Evolutionary conservation across 2,113 vertebrate genomes (phyloP).

Genomic region (Pholis gunnellus): DNA sequence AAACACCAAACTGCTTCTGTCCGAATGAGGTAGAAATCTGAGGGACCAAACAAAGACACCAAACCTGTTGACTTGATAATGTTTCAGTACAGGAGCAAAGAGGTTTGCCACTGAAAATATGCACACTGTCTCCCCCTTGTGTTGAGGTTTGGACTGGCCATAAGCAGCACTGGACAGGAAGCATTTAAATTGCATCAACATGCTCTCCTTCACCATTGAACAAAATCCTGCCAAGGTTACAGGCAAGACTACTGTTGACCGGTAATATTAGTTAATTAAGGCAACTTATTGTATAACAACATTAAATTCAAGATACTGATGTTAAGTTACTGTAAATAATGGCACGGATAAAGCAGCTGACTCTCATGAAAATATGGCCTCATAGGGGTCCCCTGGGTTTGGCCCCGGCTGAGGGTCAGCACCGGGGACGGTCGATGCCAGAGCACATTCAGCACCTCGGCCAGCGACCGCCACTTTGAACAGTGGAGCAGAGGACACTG

Average conservation of each 20-base stretch:
- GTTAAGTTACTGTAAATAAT: neutral
- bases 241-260: neutral
- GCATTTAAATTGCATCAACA: neutral
- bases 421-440: slow-evolving; percentile 11
- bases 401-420: slow-evolving; percentile 8
- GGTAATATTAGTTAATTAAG: neutral
- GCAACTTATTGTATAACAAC: neutral
- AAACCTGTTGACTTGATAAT: neutral
- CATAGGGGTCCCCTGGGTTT: neutral
- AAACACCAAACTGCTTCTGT: neutral
- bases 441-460: slow-evolving; percentile 5
- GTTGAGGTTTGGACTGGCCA: slow-evolving; percentile 42
- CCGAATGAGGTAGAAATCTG: neutral
- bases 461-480: neutral
- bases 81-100: neutral
- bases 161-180: neutral
- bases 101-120: slow-evolving; percentile 17
- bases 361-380: neutral
- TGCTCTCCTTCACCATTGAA: neutral
- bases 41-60: neutral
- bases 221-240: neutral
- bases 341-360: neutral
- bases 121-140: slow-evolving; percentile 57
- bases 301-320: neutral
- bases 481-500: neutral